Conservation (phyloP, 2,797 vertebrate genomes). For the Dendrocincla tyrannina region DNA sequence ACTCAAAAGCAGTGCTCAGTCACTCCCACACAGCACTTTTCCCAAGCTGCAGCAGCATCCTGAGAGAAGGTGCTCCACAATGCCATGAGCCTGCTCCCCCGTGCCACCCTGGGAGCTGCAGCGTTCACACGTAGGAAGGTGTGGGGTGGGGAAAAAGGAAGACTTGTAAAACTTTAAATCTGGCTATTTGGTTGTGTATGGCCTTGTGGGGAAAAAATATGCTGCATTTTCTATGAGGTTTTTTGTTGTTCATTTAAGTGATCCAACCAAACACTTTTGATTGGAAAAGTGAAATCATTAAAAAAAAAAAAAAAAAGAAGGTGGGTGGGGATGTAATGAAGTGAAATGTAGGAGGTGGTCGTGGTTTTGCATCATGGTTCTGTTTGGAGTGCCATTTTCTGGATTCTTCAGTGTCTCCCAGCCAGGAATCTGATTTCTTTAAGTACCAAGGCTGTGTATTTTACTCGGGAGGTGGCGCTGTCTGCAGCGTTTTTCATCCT, state of each 20-base stretch:
- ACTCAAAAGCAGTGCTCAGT: accelerated
- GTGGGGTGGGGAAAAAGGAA: neutral
- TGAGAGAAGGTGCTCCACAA: neutral
- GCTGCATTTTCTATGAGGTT: accelerated
- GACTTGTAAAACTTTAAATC: neutral
- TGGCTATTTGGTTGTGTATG: neutral
- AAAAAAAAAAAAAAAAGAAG: neutral
- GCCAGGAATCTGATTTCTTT: neutral
- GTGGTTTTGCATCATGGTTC: neutral
- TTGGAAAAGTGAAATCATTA: neutral
- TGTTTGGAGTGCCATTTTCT: neutral
- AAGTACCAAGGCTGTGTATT: neutral
- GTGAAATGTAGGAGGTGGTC: neutral
- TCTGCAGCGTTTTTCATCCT: neutral
- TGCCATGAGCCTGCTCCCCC: neutral
- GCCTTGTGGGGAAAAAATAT: neutral
- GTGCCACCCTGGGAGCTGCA: neutral
- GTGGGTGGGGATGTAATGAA: neutral
- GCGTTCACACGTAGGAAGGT: accelerated
- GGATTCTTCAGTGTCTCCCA: neutral
- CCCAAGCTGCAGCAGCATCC: neutral
- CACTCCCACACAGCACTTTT: accelerated
- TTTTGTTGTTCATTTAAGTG: neutral
- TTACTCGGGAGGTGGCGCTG: slow-evolving; percentile 45
- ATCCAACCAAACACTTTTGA: neutral